phyloP scores from a whole-genome alignment of 2,113 vertebrate genomes.

The Clupea harengus region DNA sequence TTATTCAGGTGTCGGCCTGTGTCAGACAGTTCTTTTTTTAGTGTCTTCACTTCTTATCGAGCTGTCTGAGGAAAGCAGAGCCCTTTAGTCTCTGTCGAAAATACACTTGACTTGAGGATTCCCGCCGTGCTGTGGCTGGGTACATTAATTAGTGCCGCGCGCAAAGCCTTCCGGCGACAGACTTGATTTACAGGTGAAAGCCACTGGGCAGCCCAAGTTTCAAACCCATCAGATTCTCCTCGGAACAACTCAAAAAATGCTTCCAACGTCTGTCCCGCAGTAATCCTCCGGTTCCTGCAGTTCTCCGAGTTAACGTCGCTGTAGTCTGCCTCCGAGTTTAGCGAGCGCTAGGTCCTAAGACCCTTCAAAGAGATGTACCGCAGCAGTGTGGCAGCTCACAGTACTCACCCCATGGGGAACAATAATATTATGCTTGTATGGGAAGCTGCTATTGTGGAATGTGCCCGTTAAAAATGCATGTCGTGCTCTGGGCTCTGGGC shows the following conservation, averaged over 20 bases:
- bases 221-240: not conserved
- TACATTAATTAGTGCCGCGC: not conserved
- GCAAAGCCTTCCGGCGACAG: not conserved
- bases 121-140: not conserved
- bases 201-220: not conserved
- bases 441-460: slow-evolving; percentile 53
- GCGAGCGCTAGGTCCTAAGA: not conserved
- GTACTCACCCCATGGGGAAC: not conserved
- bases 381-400: not conserved
- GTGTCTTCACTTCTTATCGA: not conserved
- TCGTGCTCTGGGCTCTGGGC: slow-evolving; percentile 64
- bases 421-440: slow-evolving; percentile 14
- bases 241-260: not conserved
- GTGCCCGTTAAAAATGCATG: slow-evolving; percentile 69
- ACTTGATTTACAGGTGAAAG: not conserved
- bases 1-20: not conserved
- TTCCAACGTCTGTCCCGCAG: not conserved
- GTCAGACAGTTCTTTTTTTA: not conserved
- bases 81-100: not conserved
- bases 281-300: not conserved
- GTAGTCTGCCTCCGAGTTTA: not conserved
- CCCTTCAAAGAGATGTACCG: not conserved
- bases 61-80: not conserved
- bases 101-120: not conserved
- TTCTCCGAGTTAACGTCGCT: not conserved